Percentiles rank a stretch among this genome's conserved stretches.
Conservation (phyloP, 2,113 vertebrate species). For the Phyllopteryx taeniolatus region DNA sequence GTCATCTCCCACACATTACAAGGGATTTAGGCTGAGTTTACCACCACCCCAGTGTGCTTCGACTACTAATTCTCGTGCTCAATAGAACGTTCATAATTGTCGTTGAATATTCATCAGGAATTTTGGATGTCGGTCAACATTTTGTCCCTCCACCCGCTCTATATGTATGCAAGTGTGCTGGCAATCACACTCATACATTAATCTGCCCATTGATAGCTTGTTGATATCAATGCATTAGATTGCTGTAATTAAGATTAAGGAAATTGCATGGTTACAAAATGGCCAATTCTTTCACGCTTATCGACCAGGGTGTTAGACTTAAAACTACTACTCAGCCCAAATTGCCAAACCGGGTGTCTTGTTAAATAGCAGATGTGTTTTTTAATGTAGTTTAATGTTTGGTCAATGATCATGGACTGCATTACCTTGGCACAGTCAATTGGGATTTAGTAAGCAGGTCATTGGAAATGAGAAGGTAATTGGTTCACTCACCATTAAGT, state of each 20-base stretch:
- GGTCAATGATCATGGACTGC: slow-evolving; percentile 53
- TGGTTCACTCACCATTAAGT: slow-evolving; percentile 24
- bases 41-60: neutral
- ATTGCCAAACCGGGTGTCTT: slow-evolving; percentile 13
- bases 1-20: slow-evolving; percentile 35
- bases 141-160: slow-evolving; percentile 2
- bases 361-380: slow-evolving; percentile 16
- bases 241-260: slow-evolving; percentile 57
- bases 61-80: slow-evolving; percentile 24
- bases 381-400: slow-evolving; percentile 23
- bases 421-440: slow-evolving; percentile 53
- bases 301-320: slow-evolving; percentile 22
- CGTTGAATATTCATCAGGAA: slow-evolving; percentile 49
- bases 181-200: neutral
- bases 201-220: slow-evolving; percentile 3
- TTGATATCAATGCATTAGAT: slow-evolving; percentile 41
- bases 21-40: slow-evolving; percentile 25
- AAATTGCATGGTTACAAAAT: slow-evolving; percentile 39
- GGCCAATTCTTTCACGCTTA: slow-evolving; percentile 14
- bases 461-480: slow-evolving; percentile 13
- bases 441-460: slow-evolving; percentile 48
- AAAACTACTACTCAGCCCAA: slow-evolving; percentile 18
- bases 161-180: neutral
- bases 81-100: slow-evolving; percentile 31
- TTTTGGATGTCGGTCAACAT: slow-evolving; percentile 21